Base-by-base conservation (phyloP, 2,888 invertebrate genomes). In the Drosophila cognata region DNA sequence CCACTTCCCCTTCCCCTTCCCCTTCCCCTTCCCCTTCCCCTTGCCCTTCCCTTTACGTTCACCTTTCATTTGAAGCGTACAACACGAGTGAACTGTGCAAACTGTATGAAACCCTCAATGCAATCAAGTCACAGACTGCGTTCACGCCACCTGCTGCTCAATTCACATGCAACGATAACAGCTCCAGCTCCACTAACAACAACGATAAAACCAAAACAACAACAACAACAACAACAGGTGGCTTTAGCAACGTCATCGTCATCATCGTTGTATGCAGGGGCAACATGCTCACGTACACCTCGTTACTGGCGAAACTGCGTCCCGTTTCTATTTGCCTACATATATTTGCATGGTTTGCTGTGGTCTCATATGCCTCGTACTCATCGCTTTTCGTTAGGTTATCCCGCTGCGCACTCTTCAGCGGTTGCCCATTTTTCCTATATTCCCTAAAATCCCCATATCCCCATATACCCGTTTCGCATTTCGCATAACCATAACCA, bases 351-450 rank as follows among this genome's bases (percentile, higher is more conserved):
- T 16, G 25, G 46, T 25, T 25, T 38, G 25, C 25, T 33, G 13
- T 29, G 60, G 71, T 87, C 84, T 69, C 89, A 80, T 80, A 85
- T 83, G 88, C 77, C 83, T 65, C 72, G 52, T 67, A 80, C 81
- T 70, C 87, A 79, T 84, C 74, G 84, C 84, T 84, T 84, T 81
- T 84, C 63, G 89, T 85, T 84, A 77, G 79, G 63, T 81, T 84
- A 77, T 87, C 73, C 79, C 84, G 82, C 89, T 70, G 77, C 74
- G 84, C 86, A 72, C 87, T 84, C 83, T 79, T 89, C n/a, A 21
- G 89, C 70, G 88, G 89, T 58, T 79, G 58, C 72, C 61, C 38
- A 56, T 38, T 56, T 38, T n/a, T 18, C n/a, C 28, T 46, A 8
- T 7, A 74, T 64, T 53, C 6, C 48, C 21, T 41, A 33, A 35